Percentiles rank a stretch among this genome's conserved stretches.
Evolutionary conservation across 2,113 vertebrate species (phyloP).

Genomic region (Solea senegalensis): DNA sequence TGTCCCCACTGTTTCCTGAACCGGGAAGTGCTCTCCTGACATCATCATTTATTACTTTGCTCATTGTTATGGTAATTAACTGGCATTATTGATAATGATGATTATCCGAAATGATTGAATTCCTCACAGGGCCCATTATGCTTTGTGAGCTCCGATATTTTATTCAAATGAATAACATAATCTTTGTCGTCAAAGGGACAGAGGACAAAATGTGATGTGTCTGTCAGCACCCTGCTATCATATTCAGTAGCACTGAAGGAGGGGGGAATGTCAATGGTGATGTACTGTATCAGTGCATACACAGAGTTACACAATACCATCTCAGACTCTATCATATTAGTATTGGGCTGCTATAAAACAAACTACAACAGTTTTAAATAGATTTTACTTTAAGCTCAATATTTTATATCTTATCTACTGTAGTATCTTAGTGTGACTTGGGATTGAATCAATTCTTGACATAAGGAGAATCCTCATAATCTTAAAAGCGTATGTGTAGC

Average conservation of each 20-base stretch:
- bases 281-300: conserved; percentile 22
- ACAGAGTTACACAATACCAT: conserved; percentile 30
- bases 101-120: conserved; percentile 80
- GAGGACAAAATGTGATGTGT: conserved; percentile 68
- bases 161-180: conserved; percentile 76
- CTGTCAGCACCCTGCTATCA: conserved; percentile 65
- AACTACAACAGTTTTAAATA: too few relatives aligned
- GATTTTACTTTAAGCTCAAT: too few relatives aligned
- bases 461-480: background rate
- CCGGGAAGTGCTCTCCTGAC: conserved; percentile 64
- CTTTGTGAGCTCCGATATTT: conserved; percentile 74
- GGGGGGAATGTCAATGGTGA: conserved; percentile 46
- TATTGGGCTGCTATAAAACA: too few relatives aligned
- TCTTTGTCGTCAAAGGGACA: conserved; percentile 67
- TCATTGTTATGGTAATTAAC: conserved; percentile 83
- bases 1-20: conserved; percentile 46
- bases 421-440: too few relatives aligned
- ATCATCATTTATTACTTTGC: conserved; percentile 76
- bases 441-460: too few relatives aligned
- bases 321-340: background rate
- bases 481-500: background rate
- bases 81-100: conserved; percentile 82
- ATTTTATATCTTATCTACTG: too few relatives aligned
- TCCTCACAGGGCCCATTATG: conserved; percentile 77
- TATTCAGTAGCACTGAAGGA: conserved; percentile 55